A percentile compares a stretch with the other conserved stretches of the same genome.
phyloP scores from a whole-genome alignment of 2,888 invertebrate genomes.

The Perdita meconis region DNA sequence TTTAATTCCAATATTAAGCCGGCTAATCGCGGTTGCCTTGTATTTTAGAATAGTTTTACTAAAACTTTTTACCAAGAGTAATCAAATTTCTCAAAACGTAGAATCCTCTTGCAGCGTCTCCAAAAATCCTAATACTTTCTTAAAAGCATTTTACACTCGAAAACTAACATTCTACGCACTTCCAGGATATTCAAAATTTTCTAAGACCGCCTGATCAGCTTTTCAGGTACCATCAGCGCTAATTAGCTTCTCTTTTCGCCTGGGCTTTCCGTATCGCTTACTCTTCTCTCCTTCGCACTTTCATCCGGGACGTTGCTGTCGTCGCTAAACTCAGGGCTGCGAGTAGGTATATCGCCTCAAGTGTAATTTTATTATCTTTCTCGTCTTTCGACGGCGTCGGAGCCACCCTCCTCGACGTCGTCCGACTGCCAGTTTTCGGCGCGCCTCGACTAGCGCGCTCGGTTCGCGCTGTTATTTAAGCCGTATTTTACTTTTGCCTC shows the following conservation, averaged over 20 bases:
- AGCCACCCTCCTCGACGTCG: conserved; percentile 7
- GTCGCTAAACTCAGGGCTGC: conserved; percentile 26
- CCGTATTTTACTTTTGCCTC: conserved; percentile 71
- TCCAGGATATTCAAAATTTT: too few relatives aligned
- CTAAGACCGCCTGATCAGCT: neutral
- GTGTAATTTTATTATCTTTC: conserved; percentile 77
- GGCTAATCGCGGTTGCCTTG: too few relatives aligned
- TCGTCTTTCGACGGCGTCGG: conserved; percentile 49
- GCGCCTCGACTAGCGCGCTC: conserved; percentile 30
- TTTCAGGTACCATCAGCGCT: neutral
- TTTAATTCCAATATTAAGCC: too few relatives aligned
- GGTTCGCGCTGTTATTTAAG: conserved; percentile 72
- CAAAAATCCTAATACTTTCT: too few relatives aligned
- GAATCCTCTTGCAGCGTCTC: too few relatives aligned
- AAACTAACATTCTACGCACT: too few relatives aligned
- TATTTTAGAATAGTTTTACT: too few relatives aligned
- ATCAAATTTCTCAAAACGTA: too few relatives aligned
- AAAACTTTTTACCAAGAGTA: too few relatives aligned
- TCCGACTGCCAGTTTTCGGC: conserved; percentile 15
- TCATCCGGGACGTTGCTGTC: neutral
- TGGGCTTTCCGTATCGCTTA: neutral
- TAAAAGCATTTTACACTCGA: too few relatives aligned
- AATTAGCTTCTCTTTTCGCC: neutral
- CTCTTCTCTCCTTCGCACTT: neutral
- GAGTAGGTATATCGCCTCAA: conserved; percentile 63